These are phyloP conservation scores for Apis cerana DNA, from an alignment of 1,140 invertebrate genomes.

Conservation along the genomic window DNA sequence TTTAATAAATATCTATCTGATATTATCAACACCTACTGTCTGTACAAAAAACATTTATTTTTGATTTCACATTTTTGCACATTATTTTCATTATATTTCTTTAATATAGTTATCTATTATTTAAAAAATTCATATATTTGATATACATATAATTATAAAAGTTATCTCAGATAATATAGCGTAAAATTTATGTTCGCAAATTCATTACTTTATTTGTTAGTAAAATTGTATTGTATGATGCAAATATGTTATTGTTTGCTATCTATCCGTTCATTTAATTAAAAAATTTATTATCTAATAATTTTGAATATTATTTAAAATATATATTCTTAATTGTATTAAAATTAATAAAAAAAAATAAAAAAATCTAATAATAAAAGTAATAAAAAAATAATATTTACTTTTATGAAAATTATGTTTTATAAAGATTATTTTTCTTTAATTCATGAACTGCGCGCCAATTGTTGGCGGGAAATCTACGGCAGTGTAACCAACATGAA, in stretches of 20 bases:
- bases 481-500: constrained; percentile 10
- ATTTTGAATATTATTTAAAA: neutral
- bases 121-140: no score
- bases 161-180: neutral
- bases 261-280: neutral
- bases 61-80: no score
- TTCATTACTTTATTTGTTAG: no score
- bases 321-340: neutral
- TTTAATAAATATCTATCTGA: neutral
- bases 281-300: neutral
- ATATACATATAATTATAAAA: no score
- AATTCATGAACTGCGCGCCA: neutral
- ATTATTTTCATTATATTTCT: no score
- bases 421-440: neutral
- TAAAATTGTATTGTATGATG: no score
- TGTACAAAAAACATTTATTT: no score
- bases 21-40: neutral
- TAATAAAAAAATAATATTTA: no score
- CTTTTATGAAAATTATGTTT: neutral
- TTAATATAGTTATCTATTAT: neutral
- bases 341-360: neutral
- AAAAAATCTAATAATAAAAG: neutral
- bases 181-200: neutral
- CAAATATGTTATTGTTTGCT: neutral
- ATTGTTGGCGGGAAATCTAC: neutral